These are phyloP conservation scores for Ciconia stormi DNA, from an alignment of 2,113 vertebrate species.

Conservation along the genomic window DNA sequence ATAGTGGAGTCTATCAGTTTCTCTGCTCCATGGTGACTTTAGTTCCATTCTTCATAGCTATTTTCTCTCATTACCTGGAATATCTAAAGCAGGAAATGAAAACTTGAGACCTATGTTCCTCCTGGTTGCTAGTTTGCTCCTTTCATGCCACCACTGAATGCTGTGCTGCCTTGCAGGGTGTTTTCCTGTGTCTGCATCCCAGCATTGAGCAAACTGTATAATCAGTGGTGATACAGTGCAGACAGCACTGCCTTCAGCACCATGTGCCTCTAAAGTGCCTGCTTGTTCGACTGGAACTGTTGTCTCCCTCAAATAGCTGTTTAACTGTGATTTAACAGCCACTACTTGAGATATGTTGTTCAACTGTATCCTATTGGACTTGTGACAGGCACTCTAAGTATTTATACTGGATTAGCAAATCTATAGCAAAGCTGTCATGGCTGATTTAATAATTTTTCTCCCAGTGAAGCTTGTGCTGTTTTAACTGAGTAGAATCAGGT, in stretches of 20 bases:
- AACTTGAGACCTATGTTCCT: neutral
- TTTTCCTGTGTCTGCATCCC: neutral
- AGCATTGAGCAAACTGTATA: neutral
- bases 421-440: neutral
- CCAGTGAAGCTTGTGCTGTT: neutral
- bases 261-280: neutral
- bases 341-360: neutral
- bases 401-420: neutral
- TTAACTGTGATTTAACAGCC: conserved; percentile 6
- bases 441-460: neutral
- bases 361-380: neutral
- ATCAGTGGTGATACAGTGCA: neutral
- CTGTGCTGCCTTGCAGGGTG: neutral
- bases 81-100: neutral
- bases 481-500: neutral
- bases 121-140: neutral
- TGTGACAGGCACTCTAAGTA: neutral
- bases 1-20: neutral
- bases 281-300: neutral
- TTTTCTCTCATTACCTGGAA: neutral
- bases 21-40: neutral
- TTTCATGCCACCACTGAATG: neutral
- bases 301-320: neutral
- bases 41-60: neutral
- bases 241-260: neutral